phyloP scores from a whole-genome alignment of 2,797 vertebrate species.

The Fundulus diaphanus region DNA sequence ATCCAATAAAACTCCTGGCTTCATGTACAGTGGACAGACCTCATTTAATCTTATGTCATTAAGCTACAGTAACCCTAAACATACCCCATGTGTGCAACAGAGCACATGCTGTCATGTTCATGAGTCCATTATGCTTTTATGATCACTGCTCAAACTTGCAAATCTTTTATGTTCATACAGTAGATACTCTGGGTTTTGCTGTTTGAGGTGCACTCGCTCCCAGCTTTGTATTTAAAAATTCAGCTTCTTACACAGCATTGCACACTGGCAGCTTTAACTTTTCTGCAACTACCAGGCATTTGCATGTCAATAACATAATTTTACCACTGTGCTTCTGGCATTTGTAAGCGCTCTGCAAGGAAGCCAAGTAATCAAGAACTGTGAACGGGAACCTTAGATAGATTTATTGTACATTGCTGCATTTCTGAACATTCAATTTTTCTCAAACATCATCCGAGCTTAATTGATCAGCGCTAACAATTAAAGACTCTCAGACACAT shows the following conservation, averaged over 20 bases:
- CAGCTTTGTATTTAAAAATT: constrained; percentile 67
- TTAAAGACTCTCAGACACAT: constrained; percentile 16
- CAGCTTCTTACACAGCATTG: constrained; percentile 77
- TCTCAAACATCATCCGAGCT: constrained; percentile 32
- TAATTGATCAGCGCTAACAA: constrained; percentile 49
- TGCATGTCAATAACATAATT: constrained; percentile 79
- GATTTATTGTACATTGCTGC: constrained; percentile 29
- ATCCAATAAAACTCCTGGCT: constrained; percentile 73
- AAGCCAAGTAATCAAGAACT: constrained; percentile 62
- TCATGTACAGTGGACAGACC: constrained; percentile 63
- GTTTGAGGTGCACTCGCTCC: constrained; percentile 55
- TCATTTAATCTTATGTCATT: constrained; percentile 73
- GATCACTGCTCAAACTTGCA: constrained; percentile 7
- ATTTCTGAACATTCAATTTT: constrained; percentile 45
- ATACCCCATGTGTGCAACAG: constrained; percentile 40
- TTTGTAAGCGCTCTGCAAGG: constrained; percentile 56
- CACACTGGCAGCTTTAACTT: constrained; percentile 78
- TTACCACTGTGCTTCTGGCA: constrained; percentile 70
- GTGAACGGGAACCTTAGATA: constrained; percentile 64
- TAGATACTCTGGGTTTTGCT: constrained; percentile 51
- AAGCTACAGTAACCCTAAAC: constrained; percentile 55
- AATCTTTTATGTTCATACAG: constrained; percentile 13
- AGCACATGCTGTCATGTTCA: constrained; percentile 36
- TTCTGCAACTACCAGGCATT: constrained; percentile 74
- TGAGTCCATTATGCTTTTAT: constrained; percentile 42